A percentile compares a stretch with the other conserved stretches of the same genome.
phyloP scores from a whole-genome alignment of 2,888 invertebrate genomes.

The Falcaria lacertinaria region DNA sequence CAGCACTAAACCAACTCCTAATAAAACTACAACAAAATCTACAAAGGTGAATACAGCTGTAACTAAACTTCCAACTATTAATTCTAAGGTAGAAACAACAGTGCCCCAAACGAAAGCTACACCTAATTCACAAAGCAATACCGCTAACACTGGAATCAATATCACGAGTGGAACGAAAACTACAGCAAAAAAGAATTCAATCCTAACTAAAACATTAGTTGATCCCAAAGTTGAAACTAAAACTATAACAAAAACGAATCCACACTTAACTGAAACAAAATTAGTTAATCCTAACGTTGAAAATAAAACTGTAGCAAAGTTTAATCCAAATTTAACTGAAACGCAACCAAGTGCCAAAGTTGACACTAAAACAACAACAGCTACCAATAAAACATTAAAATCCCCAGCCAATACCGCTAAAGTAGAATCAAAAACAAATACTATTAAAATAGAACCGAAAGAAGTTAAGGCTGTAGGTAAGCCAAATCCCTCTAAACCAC shows the following conservation, averaged over 20 bases:
- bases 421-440: conserved; percentile 2
- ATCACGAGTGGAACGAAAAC: too few relatives aligned
- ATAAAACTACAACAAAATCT: conserved; percentile 4
- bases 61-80: background rate
- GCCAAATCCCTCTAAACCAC: conserved; percentile 1
- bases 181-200: background rate
- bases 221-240: background rate
- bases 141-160: too few relatives aligned
- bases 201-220: background rate
- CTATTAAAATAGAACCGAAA: conserved; percentile 2
- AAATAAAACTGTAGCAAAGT: background rate
- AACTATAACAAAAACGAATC: background rate
- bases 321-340: background rate
- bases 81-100: too few relatives aligned
- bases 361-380: background rate
- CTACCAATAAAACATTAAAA: background rate
- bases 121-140: background rate
- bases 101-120: too few relatives aligned
- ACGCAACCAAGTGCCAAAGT: background rate
- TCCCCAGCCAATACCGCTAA: background rate
- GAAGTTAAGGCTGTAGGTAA: background rate
- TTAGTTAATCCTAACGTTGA: background rate
- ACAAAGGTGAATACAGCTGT: conserved; percentile 1
- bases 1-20: background rate
- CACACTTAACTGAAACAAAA: background rate